These are phyloP conservation scores for Chaunax sp. DNA, from an alignment of 2,797 vertebrate genomes.

Conservation along the genomic window DNA sequence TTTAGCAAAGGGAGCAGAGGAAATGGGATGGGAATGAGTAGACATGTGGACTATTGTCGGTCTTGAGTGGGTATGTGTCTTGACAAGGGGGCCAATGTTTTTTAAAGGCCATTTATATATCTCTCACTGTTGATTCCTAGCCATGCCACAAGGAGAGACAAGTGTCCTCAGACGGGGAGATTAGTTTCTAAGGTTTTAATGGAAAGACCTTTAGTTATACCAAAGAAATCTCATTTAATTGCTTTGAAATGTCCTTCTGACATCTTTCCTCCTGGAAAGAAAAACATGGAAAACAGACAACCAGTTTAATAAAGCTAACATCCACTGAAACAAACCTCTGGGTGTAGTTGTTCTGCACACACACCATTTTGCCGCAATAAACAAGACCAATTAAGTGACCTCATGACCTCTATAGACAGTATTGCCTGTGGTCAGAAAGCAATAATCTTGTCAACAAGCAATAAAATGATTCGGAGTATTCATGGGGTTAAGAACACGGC, in stretches of 20 bases:
- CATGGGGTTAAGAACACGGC: background rate
- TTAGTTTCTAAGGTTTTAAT: slow-evolving; percentile 73
- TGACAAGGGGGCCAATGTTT: slow-evolving; percentile 78
- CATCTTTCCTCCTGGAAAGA: slow-evolving; percentile 30
- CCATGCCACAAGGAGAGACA: slow-evolving; percentile 74
- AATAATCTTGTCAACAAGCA: slow-evolving; percentile 61
- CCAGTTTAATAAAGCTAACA: slow-evolving; percentile 34
- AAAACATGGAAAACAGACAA: slow-evolving; percentile 30
- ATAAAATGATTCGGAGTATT: slow-evolving; percentile 58
- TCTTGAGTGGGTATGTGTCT: slow-evolving; percentile 80
- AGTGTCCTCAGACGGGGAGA: slow-evolving; percentile 70
- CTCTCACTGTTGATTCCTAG: slow-evolving; percentile 75
- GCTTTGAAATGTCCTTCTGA: slow-evolving; percentile 66
- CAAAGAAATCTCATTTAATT: slow-evolving; percentile 72
- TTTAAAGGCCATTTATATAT: slow-evolving; percentile 81
- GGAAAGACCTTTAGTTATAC: slow-evolving; percentile 52
- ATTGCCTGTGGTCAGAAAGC: slow-evolving; percentile 49
- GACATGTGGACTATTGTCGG: slow-evolving; percentile 75
- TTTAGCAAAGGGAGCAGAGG: slow-evolving; percentile 60
- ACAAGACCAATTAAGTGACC: slow-evolving; percentile 76
- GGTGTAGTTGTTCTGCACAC: slow-evolving; percentile 27
- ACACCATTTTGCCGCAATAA: slow-evolving; percentile 65
- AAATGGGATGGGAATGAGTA: slow-evolving; percentile 74
- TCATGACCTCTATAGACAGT: slow-evolving; percentile 79
- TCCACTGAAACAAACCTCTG: slow-evolving; percentile 56